These are phyloP conservation scores for Tuta absoluta DNA, from an alignment of 2,888 invertebrate genomes.

Conservation along the genomic window DNA sequence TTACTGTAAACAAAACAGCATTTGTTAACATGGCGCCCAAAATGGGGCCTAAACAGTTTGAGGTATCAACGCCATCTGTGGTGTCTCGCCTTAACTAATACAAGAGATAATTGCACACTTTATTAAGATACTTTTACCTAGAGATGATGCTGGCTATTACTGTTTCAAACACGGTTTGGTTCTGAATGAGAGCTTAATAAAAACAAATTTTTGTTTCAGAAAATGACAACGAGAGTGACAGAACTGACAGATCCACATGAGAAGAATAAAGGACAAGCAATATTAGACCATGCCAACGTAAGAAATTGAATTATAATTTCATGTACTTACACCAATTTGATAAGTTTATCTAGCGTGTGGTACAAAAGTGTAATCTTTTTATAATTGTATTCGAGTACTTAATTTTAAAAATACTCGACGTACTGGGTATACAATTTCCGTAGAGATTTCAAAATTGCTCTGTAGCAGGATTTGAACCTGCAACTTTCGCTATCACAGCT, in stretches of 20 bases:
- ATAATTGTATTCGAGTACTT: too few species aligned
- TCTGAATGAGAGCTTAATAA: background rate
- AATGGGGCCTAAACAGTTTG: background rate
- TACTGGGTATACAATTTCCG: too few species aligned
- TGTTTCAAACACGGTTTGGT: background rate
- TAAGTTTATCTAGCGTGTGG: too few species aligned
- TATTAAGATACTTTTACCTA: background rate
- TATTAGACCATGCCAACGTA: constrained; percentile 89
- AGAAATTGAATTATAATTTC: constrained; percentile 59
- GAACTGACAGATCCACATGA: constrained; percentile 83
- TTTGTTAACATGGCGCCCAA: constrained; percentile 8
- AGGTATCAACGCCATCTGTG: background rate
- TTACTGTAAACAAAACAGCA: background rate
- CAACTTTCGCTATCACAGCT: too few species aligned
- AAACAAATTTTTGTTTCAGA: constrained; percentile 72
- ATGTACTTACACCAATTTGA: too few species aligned
- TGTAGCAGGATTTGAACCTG: too few species aligned
- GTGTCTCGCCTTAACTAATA: background rate
- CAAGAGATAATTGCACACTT: background rate
- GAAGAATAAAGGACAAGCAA: constrained; percentile 84
- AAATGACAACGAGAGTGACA: constrained; percentile 84
- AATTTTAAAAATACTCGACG: too few species aligned
- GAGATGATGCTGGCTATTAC: background rate
- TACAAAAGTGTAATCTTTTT: too few species aligned
- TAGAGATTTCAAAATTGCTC: too few species aligned